Percentiles rank a stretch among this genome's conserved stretches.
phyloP scores from a whole-genome alignment of 2,797 vertebrate genomes.

The Sebastes oblongus region DNA sequence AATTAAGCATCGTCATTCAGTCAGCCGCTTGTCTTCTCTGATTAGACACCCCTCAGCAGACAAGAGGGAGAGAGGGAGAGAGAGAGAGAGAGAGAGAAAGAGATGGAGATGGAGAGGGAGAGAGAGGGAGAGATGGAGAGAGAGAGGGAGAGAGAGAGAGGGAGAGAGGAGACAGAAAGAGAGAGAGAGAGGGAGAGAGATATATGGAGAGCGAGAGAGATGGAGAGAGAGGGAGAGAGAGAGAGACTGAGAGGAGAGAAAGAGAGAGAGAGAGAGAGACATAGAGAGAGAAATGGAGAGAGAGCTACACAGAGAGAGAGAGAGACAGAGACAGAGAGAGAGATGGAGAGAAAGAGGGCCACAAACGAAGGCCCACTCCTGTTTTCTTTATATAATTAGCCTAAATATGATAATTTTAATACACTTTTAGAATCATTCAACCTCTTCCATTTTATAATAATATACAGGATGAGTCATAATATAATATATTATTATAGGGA shows the following conservation, averaged over 20 bases:
- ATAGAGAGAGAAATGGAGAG: too few species aligned
- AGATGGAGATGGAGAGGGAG: not conserved
- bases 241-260: too few species aligned
- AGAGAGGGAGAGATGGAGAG: too few species aligned
- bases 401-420: not conserved
- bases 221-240: too few species aligned
- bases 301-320: fast-evolving
- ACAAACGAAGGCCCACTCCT: not conserved
- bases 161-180: too few species aligned
- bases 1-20: slow-evolving; percentile 80
- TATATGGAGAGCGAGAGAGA: too few species aligned
- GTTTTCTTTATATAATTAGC: not conserved
- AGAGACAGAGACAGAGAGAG: not conserved
- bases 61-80: slow-evolving; percentile 25
- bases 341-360: not conserved
- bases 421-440: not conserved
- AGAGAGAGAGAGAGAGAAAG: too few species aligned
- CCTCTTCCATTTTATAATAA: not conserved
- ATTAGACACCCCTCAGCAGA: slow-evolving; percentile 81
- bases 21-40: slow-evolving; percentile 82
- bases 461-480: not conserved
- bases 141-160: not conserved
- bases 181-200: not conserved
- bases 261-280: fast-evolving
- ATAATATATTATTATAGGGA: not conserved